Evolutionary conservation across 2,797 vertebrate genomes (phyloP), one percentile per base, ranked within the genome.

Genomic region (Chaetodon trifasciatus): DNA sequence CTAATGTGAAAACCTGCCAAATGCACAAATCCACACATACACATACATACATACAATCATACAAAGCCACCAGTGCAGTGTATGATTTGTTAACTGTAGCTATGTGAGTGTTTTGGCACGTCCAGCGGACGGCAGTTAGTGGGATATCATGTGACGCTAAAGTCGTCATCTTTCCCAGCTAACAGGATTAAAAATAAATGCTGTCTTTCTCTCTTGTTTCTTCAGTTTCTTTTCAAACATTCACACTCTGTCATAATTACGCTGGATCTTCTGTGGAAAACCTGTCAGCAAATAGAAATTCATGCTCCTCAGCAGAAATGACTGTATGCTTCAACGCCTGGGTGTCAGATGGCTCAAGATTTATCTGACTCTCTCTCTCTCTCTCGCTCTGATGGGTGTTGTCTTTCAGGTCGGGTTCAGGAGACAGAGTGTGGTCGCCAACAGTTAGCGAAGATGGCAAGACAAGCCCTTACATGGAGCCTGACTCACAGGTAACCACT

Each of bases 401-500:
- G 81, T 73, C 19, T 94, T 95, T 72, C 95, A 99, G 98, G 92
- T 93, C 96, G 12, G 97, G 97, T 90, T 82, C 90, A 3, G 92
- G 89, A 89, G 96, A 93, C 71, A 96, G 96, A 94, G 88, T 91
- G 89, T 98, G 96, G 97, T 96, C 96, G 17, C 89, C 96, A 56
- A 91, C 92, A 70, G 53, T 96, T 53, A 93, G 94, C 66, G 97
- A 99, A 64, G 97, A 98, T 39, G 94, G 96, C 86, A 97, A 97
- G 89, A 96, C 95, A 71, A 98, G 97, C 62, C 96, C 97, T 0
- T 97, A 96, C 91, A 93, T 93, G n/a, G 96, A 98, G 76, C 88
- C 95, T 0, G 97, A 98, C n/a, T 90, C 91, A 8, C 97, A 98
- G 97, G 98, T 99, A 97, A 86, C 64, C 64, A 82, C 28, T 50